phyloP scores from a whole-genome alignment of 1,140 invertebrate genomes.

The Euwallacea fornicatus region DNA sequence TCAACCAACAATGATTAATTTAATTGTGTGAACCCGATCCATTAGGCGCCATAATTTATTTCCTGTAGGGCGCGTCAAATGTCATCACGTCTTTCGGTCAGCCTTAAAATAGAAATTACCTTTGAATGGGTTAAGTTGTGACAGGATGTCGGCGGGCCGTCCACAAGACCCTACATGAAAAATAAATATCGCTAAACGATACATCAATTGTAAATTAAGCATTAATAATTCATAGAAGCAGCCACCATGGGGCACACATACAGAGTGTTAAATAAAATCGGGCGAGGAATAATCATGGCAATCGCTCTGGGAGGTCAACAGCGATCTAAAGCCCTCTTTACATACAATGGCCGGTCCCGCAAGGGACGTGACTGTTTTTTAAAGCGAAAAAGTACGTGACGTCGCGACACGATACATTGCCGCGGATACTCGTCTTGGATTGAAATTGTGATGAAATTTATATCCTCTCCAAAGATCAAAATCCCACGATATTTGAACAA shows the following conservation, averaged over 20 bases:
- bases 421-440: constrained; percentile 2
- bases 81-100: background rate
- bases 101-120: background rate
- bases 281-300: constrained; percentile 17
- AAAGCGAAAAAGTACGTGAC: constrained; percentile 8
- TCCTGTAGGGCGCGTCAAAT: too few relatives aligned
- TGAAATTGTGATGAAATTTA: background rate
- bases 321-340: constrained; percentile 14
- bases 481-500: too few relatives aligned
- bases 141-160: constrained; percentile 14
- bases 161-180: constrained; percentile 11
- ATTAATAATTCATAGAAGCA: constrained; percentile 15
- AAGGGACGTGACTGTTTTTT: constrained; percentile 17
- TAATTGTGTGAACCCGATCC: too few relatives aligned
- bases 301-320: constrained; percentile 16
- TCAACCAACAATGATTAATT: too few relatives aligned
- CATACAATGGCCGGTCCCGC: constrained; percentile 17
- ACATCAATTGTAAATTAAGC: constrained; percentile 17
- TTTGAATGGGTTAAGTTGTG: background rate
- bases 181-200: constrained; percentile 15
- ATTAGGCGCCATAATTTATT: too few relatives aligned
- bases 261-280: constrained; percentile 23
- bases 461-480: too few relatives aligned
- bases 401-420: constrained; percentile 17
- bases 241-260: constrained; percentile 14